Evolutionary conservation across 2,113 vertebrate species (phyloP).

Genomic region (Salvelinus alpinus): DNA sequence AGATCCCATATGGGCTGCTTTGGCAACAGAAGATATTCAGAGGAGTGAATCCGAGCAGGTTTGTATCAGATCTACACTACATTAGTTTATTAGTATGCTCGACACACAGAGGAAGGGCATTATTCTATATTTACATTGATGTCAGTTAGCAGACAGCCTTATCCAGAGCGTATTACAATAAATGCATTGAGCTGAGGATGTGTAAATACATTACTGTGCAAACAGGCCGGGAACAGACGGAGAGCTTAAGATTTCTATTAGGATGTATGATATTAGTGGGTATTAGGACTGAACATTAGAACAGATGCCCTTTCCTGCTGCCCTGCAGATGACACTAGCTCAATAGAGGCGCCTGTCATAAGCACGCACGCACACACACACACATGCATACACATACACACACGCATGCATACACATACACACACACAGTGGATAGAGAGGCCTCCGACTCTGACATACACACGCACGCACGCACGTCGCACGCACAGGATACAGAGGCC

Average conservation of each 20-base stretch:
- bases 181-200: too few relatives aligned
- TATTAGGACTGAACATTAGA: neutral
- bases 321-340: slow-evolving; percentile 7
- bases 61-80: too few relatives aligned
- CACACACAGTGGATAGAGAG: neutral
- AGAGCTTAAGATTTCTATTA: neutral
- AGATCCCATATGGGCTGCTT: too few relatives aligned
- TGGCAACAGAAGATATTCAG: too few relatives aligned
- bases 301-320: slow-evolving; percentile 6
- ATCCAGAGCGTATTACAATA: too few relatives aligned
- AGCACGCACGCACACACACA: slow-evolving; percentile 5
- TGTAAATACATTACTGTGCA: neutral
- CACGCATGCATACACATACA: neutral
- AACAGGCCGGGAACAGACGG: neutral
- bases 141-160: too few relatives aligned
- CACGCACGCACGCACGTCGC: too few relatives aligned
- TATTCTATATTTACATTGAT: neutral
- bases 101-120: neutral
- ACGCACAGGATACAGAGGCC: neutral
- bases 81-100: too few relatives aligned
- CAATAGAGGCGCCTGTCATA: slow-evolving; percentile 4
- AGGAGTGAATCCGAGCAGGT: too few relatives aligned
- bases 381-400: neutral
- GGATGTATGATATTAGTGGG: neutral
- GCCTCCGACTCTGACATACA: too few relatives aligned